Evolutionary conservation across 2,888 invertebrate genomes (phyloP), one percentile per base, ranked within the genome.

Genomic region (Agonopterix heracliana): DNA sequence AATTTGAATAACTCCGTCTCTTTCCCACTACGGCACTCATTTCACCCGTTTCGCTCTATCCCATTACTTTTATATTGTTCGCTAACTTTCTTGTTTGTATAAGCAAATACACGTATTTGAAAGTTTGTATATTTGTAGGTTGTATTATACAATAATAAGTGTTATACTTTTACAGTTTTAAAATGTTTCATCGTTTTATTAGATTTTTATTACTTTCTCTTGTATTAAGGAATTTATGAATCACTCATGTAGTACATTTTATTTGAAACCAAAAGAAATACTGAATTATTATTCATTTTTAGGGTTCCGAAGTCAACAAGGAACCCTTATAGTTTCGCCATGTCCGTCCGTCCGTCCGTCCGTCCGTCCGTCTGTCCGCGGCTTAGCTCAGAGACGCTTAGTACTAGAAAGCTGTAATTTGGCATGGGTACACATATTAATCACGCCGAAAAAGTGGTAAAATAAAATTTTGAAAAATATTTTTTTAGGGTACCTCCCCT

Each of bases 51-150:
- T 78, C 80, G 52, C 64, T 87, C 86, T 84, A 80, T 81, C 80
- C 84, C 83, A 88, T 88, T 87, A 87, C 86, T 86, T 88, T 87
- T 87, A 88, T 88, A 87, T 87, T 86, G 88, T 88, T 88, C 88
- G 86, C 87, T 87, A 87, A 87, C 87, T 88, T 88, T 87, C 87
- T 88, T 88, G 88, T 87, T 87, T 88, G 86, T 87, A 81, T 87
- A 86, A 86, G 87, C 86, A 87, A 87, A 87, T 87, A 85, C 82
- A 85, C 80, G 83, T 83, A 85, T 88, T 86, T 86, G 86, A 87
- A 88, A 87, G 87, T 88, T 86, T 83, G 80, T 85, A 77, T 87
- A 85, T 87, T 87, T 86, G 81, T 84, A 80, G 78, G 79, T 83
- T 80, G 79, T 81, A 81, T 81, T 82, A 74, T 81, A 79, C 72